Base-by-base conservation (phyloP, 2,113 vertebrate species). In the Ceratotherium simum region DNA sequence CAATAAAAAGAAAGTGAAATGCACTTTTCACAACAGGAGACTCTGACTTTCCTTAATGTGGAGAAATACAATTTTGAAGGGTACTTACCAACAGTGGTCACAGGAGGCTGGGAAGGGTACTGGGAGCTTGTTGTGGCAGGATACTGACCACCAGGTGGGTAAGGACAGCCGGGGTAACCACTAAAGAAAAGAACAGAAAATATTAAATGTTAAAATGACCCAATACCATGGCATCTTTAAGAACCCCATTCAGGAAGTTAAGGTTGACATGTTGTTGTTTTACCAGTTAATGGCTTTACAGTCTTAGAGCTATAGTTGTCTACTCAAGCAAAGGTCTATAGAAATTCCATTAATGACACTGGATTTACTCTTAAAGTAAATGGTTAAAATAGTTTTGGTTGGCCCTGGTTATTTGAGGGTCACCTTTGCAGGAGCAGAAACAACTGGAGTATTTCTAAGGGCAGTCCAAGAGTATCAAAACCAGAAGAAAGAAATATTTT, bases 31-130 rank as follows among this genome's bases (percentile, higher is more conserved):
- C 7, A 85, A 82, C 0, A 96, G 36, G 36, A 93, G 48, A 78
- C 42, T 62, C 9, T 67, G 36, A 75, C 12, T 75, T 75, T 64
- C 42, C 48, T 94, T 81, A 91, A 91, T 31, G 39, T 62, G 54
- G 39, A 90, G 51, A 90, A 95, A 96, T 29, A 89, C 29, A 69
- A 48, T 86, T 72, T 93, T 89, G 36, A 95, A 95, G 95, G 75
- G 73, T 98, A 99, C 99, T 99, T 98, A 99, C 99, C 99, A 54
- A 99, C 99, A 97, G 99, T 99, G 88, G 99, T 99, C 95, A 99
- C 99, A 80, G 99, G 99, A 97, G 99, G 98, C 97, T 99, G 99
- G 60, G 99, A 98, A 84, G 99, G 99, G 97, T 99, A 99, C 56
- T 98, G 98, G 56, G 99, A 99, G 97, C 99, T 99, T 75, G 99